A percentile compares a stretch with the other conserved stretches of the same genome.
Evolutionary conservation across 2,113 vertebrate species (phyloP).

Genomic region (Microtus montanus): DNA sequence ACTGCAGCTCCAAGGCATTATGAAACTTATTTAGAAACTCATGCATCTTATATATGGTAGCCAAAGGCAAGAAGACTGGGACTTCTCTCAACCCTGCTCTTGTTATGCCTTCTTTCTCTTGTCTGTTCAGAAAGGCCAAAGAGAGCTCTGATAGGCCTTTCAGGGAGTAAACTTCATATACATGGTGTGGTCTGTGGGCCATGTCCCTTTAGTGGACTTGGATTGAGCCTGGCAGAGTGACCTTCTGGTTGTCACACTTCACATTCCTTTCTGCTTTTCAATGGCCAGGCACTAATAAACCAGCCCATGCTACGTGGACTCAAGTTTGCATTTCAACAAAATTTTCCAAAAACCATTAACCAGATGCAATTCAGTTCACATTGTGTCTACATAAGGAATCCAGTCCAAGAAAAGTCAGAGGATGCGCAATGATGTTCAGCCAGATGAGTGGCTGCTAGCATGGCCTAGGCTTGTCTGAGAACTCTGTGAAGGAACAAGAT

Average conservation of each 20-base stretch:
- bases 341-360: constrained; percentile 71
- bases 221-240: rapidly evolving
- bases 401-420: constrained; percentile 61
- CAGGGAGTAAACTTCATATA: rapidly evolving
- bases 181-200: not conserved
- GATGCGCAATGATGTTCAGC: constrained; percentile 50
- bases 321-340: constrained; percentile 63
- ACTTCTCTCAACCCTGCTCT: not conserved
- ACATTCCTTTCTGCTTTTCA: constrained; percentile 11
- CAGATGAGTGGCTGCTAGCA: constrained; percentile 50
- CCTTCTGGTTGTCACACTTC: not conserved
- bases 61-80: not conserved
- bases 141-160: not conserved
- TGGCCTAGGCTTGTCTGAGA: constrained; percentile 38
- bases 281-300: constrained; percentile 38
- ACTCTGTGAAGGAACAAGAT: constrained; percentile 52
- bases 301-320: not conserved
- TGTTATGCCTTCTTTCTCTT: not conserved
- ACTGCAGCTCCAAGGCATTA: not conserved
- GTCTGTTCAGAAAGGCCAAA: not conserved
- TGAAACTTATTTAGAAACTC: not conserved
- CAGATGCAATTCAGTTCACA: constrained; percentile 69
- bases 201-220: not conserved
- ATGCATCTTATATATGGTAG: not conserved
- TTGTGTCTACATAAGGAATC: constrained; percentile 70